A percentile compares a stretch with the other conserved stretches of the same genome.
These are phyloP conservation scores for Pterocles gutturalis DNA, from an alignment of 2,113 vertebrate genomes.

Conservation along the genomic window DNA sequence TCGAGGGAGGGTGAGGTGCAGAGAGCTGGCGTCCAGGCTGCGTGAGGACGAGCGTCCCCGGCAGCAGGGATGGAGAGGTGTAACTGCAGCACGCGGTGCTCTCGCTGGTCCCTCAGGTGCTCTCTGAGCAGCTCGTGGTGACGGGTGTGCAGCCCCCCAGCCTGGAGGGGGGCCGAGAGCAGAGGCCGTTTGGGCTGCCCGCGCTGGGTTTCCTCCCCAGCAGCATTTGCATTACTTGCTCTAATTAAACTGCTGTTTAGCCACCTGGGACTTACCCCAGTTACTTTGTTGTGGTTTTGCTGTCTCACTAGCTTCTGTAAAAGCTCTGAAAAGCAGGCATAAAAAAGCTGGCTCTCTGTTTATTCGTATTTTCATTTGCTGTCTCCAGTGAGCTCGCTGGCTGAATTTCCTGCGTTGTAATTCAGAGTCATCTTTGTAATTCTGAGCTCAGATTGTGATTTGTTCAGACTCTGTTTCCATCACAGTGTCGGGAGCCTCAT, in stretches of 20 bases:
- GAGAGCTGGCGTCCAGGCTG: not conserved
- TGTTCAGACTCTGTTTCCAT: not conserved
- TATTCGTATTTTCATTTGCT: not conserved
- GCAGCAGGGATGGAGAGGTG: not conserved
- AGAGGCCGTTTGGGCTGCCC: not conserved
- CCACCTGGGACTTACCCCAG: not conserved
- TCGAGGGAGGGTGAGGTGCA: not conserved
- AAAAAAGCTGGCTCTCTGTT: not conserved
- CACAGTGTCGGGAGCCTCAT: not conserved
- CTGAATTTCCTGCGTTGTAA: not conserved
- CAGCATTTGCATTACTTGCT: not conserved
- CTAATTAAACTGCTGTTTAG: not conserved
- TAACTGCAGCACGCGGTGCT: not conserved
- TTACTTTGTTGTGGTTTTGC: not conserved
- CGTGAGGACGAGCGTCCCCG: rapidly evolving
- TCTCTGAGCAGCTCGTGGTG: too few relatives aligned
- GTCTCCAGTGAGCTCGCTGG: not conserved
- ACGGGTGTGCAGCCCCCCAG: too few relatives aligned
- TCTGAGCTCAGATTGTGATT: not conserved
- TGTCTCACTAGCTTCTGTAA: not conserved
- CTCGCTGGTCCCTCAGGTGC: too few relatives aligned
- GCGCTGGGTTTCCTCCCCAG: not conserved
- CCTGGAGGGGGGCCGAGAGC: too few relatives aligned
- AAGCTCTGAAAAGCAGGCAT: not conserved
- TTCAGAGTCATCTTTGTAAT: not conserved